Evolutionary conservation across 1,140 invertebrate species (phyloP), one percentile per base, ranked within the genome.

Genomic region (Oppia nitens): DNA sequence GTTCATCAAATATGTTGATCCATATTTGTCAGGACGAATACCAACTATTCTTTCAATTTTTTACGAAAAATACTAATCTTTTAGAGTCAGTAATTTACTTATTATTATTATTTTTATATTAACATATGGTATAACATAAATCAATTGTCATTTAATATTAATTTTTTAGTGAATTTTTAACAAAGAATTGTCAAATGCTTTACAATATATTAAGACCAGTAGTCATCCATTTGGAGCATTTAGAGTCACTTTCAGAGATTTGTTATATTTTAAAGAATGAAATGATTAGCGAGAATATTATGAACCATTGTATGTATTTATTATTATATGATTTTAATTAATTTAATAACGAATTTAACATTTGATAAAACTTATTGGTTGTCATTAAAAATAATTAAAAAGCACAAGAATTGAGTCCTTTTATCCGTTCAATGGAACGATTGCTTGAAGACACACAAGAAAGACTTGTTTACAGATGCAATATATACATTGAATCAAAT

Each of bases 361-460:
- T n/a, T n/a, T n/a, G n/a, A n/a, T n/a, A n/a, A n/a, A n/a, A n/a
- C n/a, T n/a, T n/a, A 26, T 24, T 28, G 1, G 1, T 25, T 55
- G 83, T 52, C 21, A 55, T 60, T 56, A 27, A 48, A n/a, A n/a
- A n/a, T n/a, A n/a, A n/a, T n/a, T n/a, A n/a, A n/a, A n/a, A 56
- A 27, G 20, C 32, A 1, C 57, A 64, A 75, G 68, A 82, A 17
- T 71, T 91, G n/a, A 72, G 77, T 50, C 84, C 88, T 12, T 92
- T 98, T 74, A 85, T 86, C 1, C 78, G 76, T 29, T 79, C 87
- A 29, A 86, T 88, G 54, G 75, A 81, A 21, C 89, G 96, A 66
- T 74, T 98, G 53, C 73, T 98, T 53, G 87, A 94, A 70, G 96
- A 99, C 76, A 86, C 91, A 11, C 92, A 97, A 69, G 95, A 98